Evolutionary conservation across 2,888 invertebrate species (phyloP).

Genomic region (Marasmarcha lunaedactyla): DNA sequence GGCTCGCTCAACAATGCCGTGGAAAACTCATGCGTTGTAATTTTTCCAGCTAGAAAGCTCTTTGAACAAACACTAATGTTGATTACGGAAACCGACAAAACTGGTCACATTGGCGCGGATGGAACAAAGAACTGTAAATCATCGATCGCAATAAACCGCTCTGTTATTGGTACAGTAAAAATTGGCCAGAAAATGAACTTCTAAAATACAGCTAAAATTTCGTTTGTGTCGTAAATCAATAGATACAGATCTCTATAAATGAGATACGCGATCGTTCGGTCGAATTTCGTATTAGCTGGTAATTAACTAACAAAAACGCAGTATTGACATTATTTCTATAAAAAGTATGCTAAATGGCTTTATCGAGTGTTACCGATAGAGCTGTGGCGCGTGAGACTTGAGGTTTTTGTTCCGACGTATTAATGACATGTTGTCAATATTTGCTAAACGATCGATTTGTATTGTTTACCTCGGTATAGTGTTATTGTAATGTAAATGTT

Average conservation of each 20-base stretch:
- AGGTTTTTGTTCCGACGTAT: slow-evolving; percentile 6
- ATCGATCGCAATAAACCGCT: background rate
- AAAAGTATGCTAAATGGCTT: slow-evolving; percentile 20
- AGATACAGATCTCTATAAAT: slow-evolving; percentile 30
- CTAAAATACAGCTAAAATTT: slow-evolving; percentile 1
- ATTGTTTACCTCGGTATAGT: too few relatives aligned
- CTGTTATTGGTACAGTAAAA: background rate
- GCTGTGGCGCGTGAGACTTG: slow-evolving; percentile 10
- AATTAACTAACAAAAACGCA: slow-evolving; percentile 37
- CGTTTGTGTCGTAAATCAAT: slow-evolving; percentile 23
- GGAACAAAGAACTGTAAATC: background rate
- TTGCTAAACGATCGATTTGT: slow-evolving; percentile 6
- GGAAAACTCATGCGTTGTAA: slow-evolving; percentile 42
- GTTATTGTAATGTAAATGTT: too few relatives aligned
- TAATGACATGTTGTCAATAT: slow-evolving; percentile 12
- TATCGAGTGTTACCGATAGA: slow-evolving; percentile 13
- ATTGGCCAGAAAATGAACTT: background rate
- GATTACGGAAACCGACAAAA: background rate
- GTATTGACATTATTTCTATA: slow-evolving; percentile 26
- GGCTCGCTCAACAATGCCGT: slow-evolving; percentile 58
- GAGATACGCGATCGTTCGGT: slow-evolving; percentile 17
- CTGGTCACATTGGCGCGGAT: background rate
- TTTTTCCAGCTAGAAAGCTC: slow-evolving; percentile 58
- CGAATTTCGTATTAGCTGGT: slow-evolving; percentile 26
- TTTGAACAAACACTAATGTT: slow-evolving; percentile 1